Evolutionary conservation across 2,888 invertebrate genomes (phyloP), one percentile per base, ranked within the genome.

Genomic region (Dasypolia templi): DNA sequence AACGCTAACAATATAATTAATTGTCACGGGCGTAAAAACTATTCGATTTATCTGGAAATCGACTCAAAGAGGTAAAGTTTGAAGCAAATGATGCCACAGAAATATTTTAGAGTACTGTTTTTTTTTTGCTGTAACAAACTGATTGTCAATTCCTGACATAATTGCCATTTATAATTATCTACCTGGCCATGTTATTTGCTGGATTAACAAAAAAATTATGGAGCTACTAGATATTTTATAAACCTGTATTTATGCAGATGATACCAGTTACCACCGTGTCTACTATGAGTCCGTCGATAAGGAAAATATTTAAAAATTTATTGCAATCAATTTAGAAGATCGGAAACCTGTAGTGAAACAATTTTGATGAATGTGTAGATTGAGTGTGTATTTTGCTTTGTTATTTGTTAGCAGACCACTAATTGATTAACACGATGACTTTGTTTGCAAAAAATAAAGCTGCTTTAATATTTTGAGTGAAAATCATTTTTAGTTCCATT

Each of bases 1-100:
- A 81, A 75, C 81, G 59, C 73, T 85, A 81, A 84, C 85, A 85
- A 79, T 82, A 81, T 67, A 79, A 87, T 85, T 82, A 83, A 82
- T 26, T 53, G 58, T 71, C 35, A 70, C 49, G 53, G 42, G 26
- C 11, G 59, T 75, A 76, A 75, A 86, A 77, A 63, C 62, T 59
- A 79, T 42, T 77, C 14, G 26, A 49, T 61, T 39, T 68, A 55
- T 14, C 26, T 49, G 49, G 61, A 68, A 77, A 77, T 56, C 26
- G 26, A 49, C 32, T 32, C 32, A 32, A 53, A 58, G n/a, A 53
- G 39, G 22, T 32, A 26, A 63, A 62, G 49, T 61, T 77, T 62
- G 22, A 29, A 72, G 32, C n/a, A 49, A 72, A 66, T 69, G 29
- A 55, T 22, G 1, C 11, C 55, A 42, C 17, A 65, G 26, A 55